Evolutionary conservation across 2,113 vertebrate species (phyloP), one percentile per base, ranked within the genome.

Genomic region (Corythornis cristatus): DNA sequence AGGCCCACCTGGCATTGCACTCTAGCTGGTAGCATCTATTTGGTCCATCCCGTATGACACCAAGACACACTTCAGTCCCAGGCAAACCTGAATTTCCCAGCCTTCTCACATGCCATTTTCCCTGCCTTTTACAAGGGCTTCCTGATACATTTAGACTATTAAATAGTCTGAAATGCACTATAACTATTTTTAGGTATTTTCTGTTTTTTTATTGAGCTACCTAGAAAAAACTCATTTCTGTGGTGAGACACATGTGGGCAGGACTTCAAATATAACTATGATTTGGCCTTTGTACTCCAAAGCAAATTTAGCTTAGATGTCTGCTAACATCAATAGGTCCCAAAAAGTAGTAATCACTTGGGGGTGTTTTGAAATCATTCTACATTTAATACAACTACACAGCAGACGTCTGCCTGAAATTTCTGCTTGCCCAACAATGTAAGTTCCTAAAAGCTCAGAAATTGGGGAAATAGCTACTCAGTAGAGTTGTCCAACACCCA

Each of bases 211-310:
- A 37, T 78, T 42, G 29, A 89, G 18, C 56, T 73, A 45, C 35
- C 26, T n/a, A 68, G 26, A 43, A 23, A 77, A n/a, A 70, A 35
- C 6, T 6, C 31, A 42, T 33, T 72, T 56, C 40, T 42, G 8
- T 45, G 23, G 9, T 28, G 31, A 21, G 60, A 50, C 1, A 2
- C 0, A 2, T 3, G 2, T 15, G 16, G 40, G 61, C 25, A 45
- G 43, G n/a, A 40, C 35, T 75, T 78, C 43, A 78, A 20, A 67
- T 4, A 3, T 29, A 58, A n/a, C 5, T 21, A 28, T 13, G 20
- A 2, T 79, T 66, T 80, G 51, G 11, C 37, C 66, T 88, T 79
- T 13, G 10, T 54, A 19, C 37, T 85, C 15, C 19, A 58, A 87
- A 89, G 23, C 0, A 57, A 4, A 60, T 61, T 65, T 37, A 46